Conservation (phyloP, 1,140 invertebrate genomes). For the Marisa cornuarietis region DNA sequence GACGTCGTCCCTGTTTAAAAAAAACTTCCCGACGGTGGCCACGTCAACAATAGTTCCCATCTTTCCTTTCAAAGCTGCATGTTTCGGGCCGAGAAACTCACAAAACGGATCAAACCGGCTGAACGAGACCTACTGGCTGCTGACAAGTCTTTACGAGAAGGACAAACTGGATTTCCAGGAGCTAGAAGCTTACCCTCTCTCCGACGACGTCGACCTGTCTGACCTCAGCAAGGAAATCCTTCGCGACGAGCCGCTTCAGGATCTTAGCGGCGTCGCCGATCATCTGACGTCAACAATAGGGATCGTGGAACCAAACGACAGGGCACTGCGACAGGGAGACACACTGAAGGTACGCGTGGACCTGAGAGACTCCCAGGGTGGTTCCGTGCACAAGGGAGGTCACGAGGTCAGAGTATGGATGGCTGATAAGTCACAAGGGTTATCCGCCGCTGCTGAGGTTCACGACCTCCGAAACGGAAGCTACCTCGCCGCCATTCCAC, state of each 20-base stretch:
- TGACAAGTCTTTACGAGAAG: too few relatives aligned
- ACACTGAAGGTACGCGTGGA: slow-evolving; percentile 4
- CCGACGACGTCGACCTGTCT: not conserved
- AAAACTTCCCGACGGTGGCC: too few relatives aligned
- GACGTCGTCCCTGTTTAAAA: too few relatives aligned
- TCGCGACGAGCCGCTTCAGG: not conserved
- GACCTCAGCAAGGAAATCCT: not conserved
- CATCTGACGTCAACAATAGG: not conserved
- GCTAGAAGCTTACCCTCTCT: not conserved
- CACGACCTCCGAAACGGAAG: slow-evolving; percentile 15
- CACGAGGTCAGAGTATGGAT: slow-evolving; percentile 19
- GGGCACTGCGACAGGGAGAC: not conserved
- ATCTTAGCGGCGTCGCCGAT: not conserved
- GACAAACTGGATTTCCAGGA: too few relatives aligned
- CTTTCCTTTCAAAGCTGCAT: too few relatives aligned
- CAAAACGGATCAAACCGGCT: too few relatives aligned
- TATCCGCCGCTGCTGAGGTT: slow-evolving; percentile 1
- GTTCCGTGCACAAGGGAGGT: slow-evolving; percentile 5
- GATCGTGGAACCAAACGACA: not conserved
- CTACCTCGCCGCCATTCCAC: slow-evolving; percentile 8
- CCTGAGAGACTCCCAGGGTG: not conserved
- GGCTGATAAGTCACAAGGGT: not conserved
- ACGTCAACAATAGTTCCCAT: too few relatives aligned
- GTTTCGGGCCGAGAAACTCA: too few relatives aligned
- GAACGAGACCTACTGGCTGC: too few relatives aligned